These are phyloP conservation scores for Chondrosia reniformis DNA, from an alignment of 37 sponge, comb jelly and placozoan genomes.

Conservation along the genomic window DNA sequence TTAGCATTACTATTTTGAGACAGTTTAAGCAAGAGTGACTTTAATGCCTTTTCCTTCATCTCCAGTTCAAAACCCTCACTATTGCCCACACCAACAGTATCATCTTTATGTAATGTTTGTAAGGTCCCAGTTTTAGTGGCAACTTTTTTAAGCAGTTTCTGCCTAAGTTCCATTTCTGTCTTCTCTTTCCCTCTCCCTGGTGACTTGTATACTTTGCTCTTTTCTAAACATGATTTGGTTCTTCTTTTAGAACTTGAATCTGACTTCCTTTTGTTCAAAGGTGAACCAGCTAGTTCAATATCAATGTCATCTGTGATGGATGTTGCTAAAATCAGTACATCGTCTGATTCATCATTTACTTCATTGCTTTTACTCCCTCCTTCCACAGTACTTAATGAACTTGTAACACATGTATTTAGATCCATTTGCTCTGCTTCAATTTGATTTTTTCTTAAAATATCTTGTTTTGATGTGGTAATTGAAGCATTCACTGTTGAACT, in stretches of 20 bases:
- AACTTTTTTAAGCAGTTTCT: background rate
- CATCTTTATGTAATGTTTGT: too few relatives aligned
- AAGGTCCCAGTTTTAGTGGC: background rate
- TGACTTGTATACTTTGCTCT: background rate
- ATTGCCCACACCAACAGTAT: background rate
- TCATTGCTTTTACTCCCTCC: background rate
- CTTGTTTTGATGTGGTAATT: too few relatives aligned
- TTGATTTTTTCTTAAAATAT: too few relatives aligned
- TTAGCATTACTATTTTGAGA: too few relatives aligned
- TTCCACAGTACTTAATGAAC: background rate
- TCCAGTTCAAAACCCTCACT: background rate
- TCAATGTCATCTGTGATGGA: background rate
- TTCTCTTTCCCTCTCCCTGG: background rate
- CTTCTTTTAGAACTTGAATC: background rate
- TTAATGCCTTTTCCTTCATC: constrained; percentile 15
- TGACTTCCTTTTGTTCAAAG: background rate
- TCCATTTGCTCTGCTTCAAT: background rate
- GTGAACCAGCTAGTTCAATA: background rate
- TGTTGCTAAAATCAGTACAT: background rate
- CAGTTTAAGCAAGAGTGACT: background rate
- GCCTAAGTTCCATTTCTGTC: background rate
- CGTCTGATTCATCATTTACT: background rate
- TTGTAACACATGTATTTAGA: background rate
- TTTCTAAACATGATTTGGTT: background rate
- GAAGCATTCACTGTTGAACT: too few relatives aligned